Base-by-base conservation (phyloP, 2,797 vertebrate genomes). In the Takifugu rubripes region DNA sequence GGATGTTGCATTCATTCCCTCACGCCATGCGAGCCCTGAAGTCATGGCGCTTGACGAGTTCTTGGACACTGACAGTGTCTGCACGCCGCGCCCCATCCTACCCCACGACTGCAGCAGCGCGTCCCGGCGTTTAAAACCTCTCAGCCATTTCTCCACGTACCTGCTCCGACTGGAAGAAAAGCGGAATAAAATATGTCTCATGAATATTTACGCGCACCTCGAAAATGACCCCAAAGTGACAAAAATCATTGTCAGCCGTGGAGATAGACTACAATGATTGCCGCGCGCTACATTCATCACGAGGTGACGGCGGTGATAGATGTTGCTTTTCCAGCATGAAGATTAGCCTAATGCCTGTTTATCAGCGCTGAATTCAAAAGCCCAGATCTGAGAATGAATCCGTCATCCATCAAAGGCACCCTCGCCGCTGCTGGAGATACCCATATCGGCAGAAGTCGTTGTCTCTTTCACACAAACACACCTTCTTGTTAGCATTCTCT, bases 401-500 rank as follows among this genome's bases (percentile, higher is more conserved):
- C 75, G 76, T 78, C 78, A 75, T 61, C 15, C 72, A 60, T 75
- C 61, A 77, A 77, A 81, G 72, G 74, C 64, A 66, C 66, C 75
- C 66, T 51, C 66, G 66, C 72, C 69, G 72, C 66, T 67, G 54
- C 47, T 56, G 46, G 65, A 67, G 54, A 53, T 54, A 60, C 52
- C 26, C 42, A 70, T 59, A 66, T 24, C 44, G 56, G 45, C 61
- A 65, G 50, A 52, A 26, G 45, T 17, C 48, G 45, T 45, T 5
- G 42, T 49, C 59, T 33, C 42, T 33, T 48, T 6, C 40, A 27
- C 55, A 40, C 52, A 11, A 54, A 54, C 46, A 54, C 26, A 56
- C 46, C 21, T 29, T 56, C 66, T 68, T 52, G 59, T 81, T 82
- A 78, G 73, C 61, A 78, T 84, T 83, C 85, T 90, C 87, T 86